Evolutionary conservation across 2,797 vertebrate species (phyloP).

Genomic region (Sylvia borin): DNA sequence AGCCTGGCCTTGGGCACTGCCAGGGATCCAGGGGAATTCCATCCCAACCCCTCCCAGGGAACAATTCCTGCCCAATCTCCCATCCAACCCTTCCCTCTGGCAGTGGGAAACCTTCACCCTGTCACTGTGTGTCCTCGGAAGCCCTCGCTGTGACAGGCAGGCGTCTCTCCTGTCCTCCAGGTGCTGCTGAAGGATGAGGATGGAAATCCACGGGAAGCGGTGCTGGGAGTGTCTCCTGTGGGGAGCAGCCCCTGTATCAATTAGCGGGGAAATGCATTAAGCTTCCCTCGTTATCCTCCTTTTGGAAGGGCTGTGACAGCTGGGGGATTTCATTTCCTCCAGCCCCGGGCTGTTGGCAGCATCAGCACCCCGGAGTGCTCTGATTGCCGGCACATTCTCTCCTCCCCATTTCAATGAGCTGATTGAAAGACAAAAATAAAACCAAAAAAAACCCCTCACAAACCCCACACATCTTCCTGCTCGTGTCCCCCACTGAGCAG

Average conservation of each 20-base stretch:
- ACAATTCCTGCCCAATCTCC: not conserved
- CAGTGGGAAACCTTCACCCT: not conserved
- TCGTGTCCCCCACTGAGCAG: not conserved
- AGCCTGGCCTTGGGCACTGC: not conserved
- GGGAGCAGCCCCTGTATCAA: not conserved
- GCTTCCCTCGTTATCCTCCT: not conserved
- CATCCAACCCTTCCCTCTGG: not conserved
- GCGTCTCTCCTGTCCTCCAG: not conserved
- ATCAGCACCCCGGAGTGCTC: not conserved
- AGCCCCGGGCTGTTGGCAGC: not conserved
- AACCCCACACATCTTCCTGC: not conserved
- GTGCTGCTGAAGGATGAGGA: not conserved
- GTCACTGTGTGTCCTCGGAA: not conserved
- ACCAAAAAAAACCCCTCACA: not conserved
- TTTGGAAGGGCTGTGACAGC: not conserved
- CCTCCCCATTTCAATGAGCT: not conserved
- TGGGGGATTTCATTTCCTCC: not conserved
- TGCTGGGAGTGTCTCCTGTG: not conserved
- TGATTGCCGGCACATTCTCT: not conserved
- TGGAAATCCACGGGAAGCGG: not conserved
- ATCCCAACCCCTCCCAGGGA: not conserved
- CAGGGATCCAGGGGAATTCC: not conserved
- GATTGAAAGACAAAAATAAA: not conserved
- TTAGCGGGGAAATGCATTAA: not conserved
- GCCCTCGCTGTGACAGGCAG: not conserved